Percentiles rank a stretch among this genome's conserved stretches.
These are phyloP conservation scores for Euplagia quadripunctaria DNA, from an alignment of 2,888 invertebrate genomes.

Conservation along the genomic window DNA sequence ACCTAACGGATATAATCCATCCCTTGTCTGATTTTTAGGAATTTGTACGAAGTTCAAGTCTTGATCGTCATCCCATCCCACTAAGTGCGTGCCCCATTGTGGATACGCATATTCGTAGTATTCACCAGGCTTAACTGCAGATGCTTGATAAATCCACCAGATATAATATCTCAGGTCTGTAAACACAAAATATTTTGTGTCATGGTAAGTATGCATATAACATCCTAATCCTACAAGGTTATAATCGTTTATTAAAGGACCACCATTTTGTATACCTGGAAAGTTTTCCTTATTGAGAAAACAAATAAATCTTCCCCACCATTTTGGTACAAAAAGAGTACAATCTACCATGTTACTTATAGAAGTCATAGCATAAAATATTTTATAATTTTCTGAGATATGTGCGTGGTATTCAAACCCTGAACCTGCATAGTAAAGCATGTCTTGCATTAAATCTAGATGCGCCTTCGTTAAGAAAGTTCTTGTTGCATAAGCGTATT, in stretches of 20 bases:
- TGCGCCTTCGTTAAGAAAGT: background rate
- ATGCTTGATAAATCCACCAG: conserved; percentile 46
- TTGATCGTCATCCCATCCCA: conserved; percentile 1
- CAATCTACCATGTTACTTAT: conserved; percentile 56
- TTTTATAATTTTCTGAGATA: conserved; percentile 66
- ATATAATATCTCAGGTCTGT: conserved; percentile 72
- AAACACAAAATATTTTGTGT: conserved; percentile 65
- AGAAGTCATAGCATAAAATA: conserved; percentile 40
- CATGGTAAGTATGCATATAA: conserved; percentile 72
- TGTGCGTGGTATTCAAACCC: conserved; percentile 63
- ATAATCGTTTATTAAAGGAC: conserved; percentile 44
- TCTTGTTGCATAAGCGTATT: conserved; percentile 53
- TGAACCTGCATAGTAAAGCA: conserved; percentile 57
- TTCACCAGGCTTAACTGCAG: conserved; percentile 47
- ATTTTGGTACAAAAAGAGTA: conserved; percentile 67
- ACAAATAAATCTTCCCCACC: conserved; percentile 76
- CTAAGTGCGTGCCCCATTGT: conserved; percentile 54
- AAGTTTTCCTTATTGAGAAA: conserved; percentile 49
- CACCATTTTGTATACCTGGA: conserved; percentile 67
- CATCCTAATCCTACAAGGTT: conserved; percentile 61
- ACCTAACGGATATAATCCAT: conserved; percentile 45
- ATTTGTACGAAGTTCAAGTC: conserved; percentile 25
- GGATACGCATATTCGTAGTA: conserved; percentile 76
- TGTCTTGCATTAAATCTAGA: rapidly evolving
- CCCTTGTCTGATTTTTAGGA: conserved; percentile 25